phyloP scores from a whole-genome alignment of 1,140 invertebrate genomes.

The Nasonia giraulti region DNA sequence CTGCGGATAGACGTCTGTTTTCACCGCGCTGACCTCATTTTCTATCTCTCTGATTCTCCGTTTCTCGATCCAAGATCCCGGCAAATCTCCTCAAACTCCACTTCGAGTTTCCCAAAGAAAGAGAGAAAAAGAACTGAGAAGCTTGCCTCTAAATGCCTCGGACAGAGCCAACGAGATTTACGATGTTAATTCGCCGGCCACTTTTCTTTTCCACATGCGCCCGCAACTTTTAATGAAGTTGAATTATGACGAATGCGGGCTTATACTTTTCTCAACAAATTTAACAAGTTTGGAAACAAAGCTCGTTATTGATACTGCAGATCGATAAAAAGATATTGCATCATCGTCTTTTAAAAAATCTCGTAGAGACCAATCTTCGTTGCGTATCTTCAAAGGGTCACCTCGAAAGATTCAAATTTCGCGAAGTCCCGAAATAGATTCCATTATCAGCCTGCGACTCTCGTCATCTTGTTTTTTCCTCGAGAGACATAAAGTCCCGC shows the following conservation, averaged over 20 bases:
- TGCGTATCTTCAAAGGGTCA: background rate
- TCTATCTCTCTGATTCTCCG: background rate
- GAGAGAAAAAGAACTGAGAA: background rate
- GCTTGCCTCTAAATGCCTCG: background rate
- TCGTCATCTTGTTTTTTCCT: background rate
- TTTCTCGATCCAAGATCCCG: background rate
- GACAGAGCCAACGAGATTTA: background rate
- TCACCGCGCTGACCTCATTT: background rate
- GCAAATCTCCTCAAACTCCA: background rate
- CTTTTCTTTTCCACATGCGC: too few relatives aligned
- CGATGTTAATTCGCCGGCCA: background rate
- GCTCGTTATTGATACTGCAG: too few relatives aligned
- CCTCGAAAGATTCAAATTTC: slow-evolving; percentile 8
- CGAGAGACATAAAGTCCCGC: slow-evolving; percentile 31
- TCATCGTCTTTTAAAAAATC: too few relatives aligned
- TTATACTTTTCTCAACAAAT: too few relatives aligned
- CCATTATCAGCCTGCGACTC: background rate
- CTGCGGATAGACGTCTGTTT: background rate
- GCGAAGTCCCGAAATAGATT: background rate
- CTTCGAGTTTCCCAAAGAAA: background rate
- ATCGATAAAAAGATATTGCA: too few relatives aligned
- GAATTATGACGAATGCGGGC: too few relatives aligned
- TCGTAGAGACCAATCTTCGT: background rate
- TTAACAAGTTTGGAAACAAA: too few relatives aligned
- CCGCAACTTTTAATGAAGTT: too few relatives aligned